phyloP scores from a whole-genome alignment of 2,113 vertebrate genomes.

The Dasyurus viverrinus region DNA sequence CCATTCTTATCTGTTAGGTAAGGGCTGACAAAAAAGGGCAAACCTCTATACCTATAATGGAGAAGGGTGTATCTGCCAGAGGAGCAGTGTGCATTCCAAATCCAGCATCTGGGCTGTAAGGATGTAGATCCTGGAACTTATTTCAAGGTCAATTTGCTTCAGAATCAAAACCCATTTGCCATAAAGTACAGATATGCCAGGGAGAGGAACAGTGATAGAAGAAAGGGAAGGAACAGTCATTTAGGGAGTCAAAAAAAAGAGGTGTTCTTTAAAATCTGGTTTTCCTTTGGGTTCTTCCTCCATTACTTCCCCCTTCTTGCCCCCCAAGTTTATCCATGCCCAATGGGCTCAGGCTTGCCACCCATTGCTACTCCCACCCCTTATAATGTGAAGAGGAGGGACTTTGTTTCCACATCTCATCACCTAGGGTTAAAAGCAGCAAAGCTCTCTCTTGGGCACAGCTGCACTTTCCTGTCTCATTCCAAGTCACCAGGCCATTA shows the following conservation, averaged over 20 bases:
- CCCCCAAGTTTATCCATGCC: conserved; percentile 10
- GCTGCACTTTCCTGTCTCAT: conserved; percentile 42
- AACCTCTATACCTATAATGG: background rate
- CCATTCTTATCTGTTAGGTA: background rate
- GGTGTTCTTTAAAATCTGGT: background rate
- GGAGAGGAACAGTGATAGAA: background rate
- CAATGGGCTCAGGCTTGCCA: background rate
- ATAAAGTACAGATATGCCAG: conserved; percentile 43
- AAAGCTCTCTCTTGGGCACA: conserved; percentile 18
- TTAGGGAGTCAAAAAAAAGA: conserved; percentile 10
- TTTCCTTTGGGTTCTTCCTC: background rate
- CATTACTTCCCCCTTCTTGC: background rate
- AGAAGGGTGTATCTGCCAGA: conserved; percentile 55
- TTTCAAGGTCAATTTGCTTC: conserved; percentile 82
- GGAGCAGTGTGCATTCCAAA: conserved; percentile 67
- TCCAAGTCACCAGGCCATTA: conserved; percentile 23
- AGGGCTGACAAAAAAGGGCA: background rate
- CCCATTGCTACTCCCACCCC: background rate
- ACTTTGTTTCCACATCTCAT: background rate
- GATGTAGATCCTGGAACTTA: conserved; percentile 78
- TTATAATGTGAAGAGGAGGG: background rate
- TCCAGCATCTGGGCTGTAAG: conserved; percentile 63
- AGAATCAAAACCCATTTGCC: conserved; percentile 70
- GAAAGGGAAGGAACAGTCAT: conserved; percentile 6
- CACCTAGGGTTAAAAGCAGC: conserved; percentile 49